Percentiles rank a stretch among this genome's conserved stretches.
Conservation (phyloP, 2,113 vertebrate genomes). For the Zosterops hypoxanthus region DNA sequence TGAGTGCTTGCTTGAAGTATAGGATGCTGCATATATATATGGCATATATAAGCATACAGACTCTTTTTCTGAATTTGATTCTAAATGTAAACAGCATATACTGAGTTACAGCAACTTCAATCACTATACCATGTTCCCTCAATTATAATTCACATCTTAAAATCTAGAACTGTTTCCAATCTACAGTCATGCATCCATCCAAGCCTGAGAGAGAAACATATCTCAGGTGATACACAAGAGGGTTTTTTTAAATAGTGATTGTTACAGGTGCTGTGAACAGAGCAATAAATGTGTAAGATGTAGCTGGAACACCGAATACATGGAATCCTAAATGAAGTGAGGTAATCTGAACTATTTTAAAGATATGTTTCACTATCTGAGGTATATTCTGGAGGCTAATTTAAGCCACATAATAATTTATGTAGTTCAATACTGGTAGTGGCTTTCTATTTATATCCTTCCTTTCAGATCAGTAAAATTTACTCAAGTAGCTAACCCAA, state of each 20-base stretch:
- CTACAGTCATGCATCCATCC: neutral
- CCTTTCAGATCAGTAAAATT: constrained; percentile 4
- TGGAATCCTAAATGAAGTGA: neutral
- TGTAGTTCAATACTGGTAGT: neutral
- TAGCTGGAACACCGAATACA: neutral
- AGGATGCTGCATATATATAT: neutral
- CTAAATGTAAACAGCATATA: neutral
- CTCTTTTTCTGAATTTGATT: neutral
- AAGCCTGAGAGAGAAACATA: neutral
- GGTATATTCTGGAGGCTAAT: constrained; percentile 17
- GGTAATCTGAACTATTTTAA: neutral
- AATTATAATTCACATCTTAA: neutral
- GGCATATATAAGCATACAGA: neutral
- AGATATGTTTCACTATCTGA: neutral
- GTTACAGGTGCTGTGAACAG: neutral
- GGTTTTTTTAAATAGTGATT: neutral
- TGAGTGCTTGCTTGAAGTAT: neutral
- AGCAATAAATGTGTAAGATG: neutral
- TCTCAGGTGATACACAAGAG: neutral
- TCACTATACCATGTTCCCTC: neutral
- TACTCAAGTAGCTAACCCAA: neutral
- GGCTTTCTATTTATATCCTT: neutral
- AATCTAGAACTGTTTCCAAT: neutral
- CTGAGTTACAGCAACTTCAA: neutral
- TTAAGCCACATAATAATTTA: neutral